phyloP scores from a whole-genome alignment of 1,140 invertebrate species.

The Cotesia typhae region DNA sequence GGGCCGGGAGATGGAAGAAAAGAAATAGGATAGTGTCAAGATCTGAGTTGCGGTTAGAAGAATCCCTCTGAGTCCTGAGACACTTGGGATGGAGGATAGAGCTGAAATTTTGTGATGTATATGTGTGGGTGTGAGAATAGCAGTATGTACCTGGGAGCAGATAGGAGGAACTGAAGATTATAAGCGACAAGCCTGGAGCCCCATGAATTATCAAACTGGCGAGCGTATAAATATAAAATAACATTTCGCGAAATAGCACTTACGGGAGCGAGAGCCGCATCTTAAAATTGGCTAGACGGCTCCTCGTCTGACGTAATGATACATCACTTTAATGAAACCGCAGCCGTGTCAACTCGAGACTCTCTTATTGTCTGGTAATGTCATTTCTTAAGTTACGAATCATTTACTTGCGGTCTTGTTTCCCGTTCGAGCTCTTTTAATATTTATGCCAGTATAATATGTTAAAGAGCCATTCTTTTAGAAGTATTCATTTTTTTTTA shows the following conservation, averaged over 20 bases:
- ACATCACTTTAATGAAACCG: slow-evolving; percentile 55
- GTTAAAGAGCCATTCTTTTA: too few relatives aligned
- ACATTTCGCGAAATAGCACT: slow-evolving; percentile 30
- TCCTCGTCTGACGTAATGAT: slow-evolving; percentile 51
- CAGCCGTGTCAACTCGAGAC: slow-evolving; percentile 36
- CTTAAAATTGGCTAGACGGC: slow-evolving; percentile 27
- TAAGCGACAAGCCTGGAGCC: slow-evolving; percentile 43
- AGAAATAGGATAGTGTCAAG: slow-evolving; percentile 11
- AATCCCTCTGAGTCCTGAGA: background rate
- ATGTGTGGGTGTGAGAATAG: background rate
- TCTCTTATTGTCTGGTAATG: slow-evolving; percentile 18
- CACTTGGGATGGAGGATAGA: background rate
- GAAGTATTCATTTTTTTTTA: too few relatives aligned
- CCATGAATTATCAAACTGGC: slow-evolving; percentile 50
- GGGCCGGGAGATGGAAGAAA: slow-evolving; percentile 16
- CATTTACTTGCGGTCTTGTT: too few relatives aligned
- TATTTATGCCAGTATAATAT: too few relatives aligned
- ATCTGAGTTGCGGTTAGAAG: background rate
- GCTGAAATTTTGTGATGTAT: background rate
- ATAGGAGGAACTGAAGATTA: slow-evolving; percentile 32
- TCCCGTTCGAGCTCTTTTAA: too few relatives aligned
- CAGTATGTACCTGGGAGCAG: slow-evolving; percentile 5
- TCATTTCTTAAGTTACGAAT: too few relatives aligned
- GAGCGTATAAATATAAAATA: slow-evolving; percentile 52
- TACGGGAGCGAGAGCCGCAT: slow-evolving; percentile 9